Base-by-base conservation (phyloP, 2,888 invertebrate species). In the Pseudoips prasinana region DNA sequence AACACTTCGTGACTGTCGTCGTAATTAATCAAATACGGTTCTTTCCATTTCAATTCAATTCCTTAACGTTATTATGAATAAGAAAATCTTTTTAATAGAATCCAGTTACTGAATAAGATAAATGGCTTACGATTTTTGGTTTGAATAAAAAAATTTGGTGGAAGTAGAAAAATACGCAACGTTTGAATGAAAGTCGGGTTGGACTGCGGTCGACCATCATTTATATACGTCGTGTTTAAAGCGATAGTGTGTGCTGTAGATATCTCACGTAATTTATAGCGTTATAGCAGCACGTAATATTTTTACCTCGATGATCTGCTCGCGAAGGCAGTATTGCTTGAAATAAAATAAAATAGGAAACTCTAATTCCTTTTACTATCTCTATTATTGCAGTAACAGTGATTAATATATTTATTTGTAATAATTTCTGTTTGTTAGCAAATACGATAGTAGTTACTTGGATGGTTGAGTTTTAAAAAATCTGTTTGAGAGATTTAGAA, bases 11-110 rank as follows among this genome's bases (percentile, higher is more conserved):
- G 57, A 59, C 63, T 58, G 53, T 49, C 50, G 38, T 33, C 41
- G 39, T 58, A 66, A 80, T 77, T 73, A 79, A 81, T 80, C 69
- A 38, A 53, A 59, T 57, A 43, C 52, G 61, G 64, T 62, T 54
- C 46, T 51, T 54, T 48, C 65, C 64, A 57, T 67, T 71, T 47
- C 64, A 59, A 73, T 71, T 47, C 64, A 59, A 73, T 74, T 69
- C 61, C 54, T 49, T 52, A 53, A 58, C 58, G 61, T 20, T 20
- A 6, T 18, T 18, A n/a, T 77, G 73, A 78, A 77, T 73, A 60
- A 63, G 61, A 60, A 74, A 57, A 69, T 68, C 73, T 64, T 66
- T 77, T 72, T 74, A 74, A 75, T 70, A 72, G 69, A 77, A 74
- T 71, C 38, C 35, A 27, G 49, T 48, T 40, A 46, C 48, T 66